These are phyloP conservation scores for Drosophila ustulata DNA, from an alignment of 2,888 invertebrate species.

Conservation along the genomic window DNA sequence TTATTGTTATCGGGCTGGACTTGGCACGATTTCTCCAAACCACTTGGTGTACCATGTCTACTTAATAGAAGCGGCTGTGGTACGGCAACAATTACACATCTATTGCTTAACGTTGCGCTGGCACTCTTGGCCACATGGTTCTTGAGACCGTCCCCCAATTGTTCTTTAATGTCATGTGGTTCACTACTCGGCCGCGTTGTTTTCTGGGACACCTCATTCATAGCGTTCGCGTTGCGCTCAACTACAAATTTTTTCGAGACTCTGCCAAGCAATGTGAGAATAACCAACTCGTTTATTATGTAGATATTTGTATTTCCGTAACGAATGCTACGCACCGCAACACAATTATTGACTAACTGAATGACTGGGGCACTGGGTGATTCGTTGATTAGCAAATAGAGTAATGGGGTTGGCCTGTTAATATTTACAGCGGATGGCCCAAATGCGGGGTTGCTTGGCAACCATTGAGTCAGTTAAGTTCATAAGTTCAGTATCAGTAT, in stretches of 20 bases:
- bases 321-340: conserved; percentile 33
- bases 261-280: conserved; percentile 31
- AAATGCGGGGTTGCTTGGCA: conserved; percentile 67
- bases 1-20: conserved; percentile 21
- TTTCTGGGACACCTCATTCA: conserved; percentile 53
- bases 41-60: conserved; percentile 15
- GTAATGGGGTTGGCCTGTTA: conserved; percentile 58
- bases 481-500: conserved; percentile 71
- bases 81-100: conserved; percentile 32
- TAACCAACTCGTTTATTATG: conserved; percentile 20
- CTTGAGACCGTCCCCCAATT: conserved; percentile 7
- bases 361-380: conserved; percentile 74
- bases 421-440: conserved; percentile 50
- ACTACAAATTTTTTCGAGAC: conserved; percentile 38
- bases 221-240: conserved; percentile 53
- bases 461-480: conserved; percentile 80
- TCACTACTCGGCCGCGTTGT: conserved; percentile 68
- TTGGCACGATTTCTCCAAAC: conserved; percentile 6
- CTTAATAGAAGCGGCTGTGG: conserved; percentile 53
- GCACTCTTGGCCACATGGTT: conserved; percentile 48
- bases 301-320: conserved; percentile 28
- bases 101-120: conserved; percentile 60
- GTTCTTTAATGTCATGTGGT: conserved; percentile 58
- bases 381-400: conserved; percentile 8
- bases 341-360: conserved; percentile 24